These are phyloP conservation scores for Anoplius nigerrimus DNA, from an alignment of 2,888 invertebrate genomes.

Conservation along the genomic window DNA sequence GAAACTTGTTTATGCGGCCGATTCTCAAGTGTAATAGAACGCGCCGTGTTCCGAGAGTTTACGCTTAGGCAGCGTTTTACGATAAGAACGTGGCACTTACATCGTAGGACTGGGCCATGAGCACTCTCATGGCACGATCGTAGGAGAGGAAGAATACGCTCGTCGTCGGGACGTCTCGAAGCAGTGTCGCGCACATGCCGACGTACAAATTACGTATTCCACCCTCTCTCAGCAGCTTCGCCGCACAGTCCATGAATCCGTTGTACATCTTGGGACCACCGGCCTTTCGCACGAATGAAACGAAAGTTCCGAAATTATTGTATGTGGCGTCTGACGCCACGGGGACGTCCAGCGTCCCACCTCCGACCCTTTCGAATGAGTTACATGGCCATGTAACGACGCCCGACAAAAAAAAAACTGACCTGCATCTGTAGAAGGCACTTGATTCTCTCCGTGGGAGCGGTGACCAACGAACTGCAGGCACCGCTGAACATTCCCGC, in stretches of 20 bases:
- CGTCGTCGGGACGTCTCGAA: conserved; percentile 79
- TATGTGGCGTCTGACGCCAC: no score
- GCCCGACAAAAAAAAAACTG: neutral
- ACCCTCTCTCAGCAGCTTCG: conserved; percentile 78
- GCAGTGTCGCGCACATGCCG: conserved; percentile 80
- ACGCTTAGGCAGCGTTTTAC: no score
- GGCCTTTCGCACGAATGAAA: conserved; percentile 14
- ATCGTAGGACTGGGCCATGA: neutral
- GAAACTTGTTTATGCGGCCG: no score
- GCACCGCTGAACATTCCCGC: conserved; percentile 67
- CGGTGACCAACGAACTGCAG: conserved; percentile 78
- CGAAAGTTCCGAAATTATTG: neutral
- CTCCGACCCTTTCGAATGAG: neutral
- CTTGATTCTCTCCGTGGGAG: conserved; percentile 81
- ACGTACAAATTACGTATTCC: conserved; percentile 79
- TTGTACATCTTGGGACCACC: conserved; percentile 64
- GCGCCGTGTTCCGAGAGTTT: no score
- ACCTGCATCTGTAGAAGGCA: conserved; percentile 52
- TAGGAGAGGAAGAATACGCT: conserved; percentile 79
- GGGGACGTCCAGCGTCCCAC: neutral
- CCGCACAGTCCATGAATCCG: conserved; percentile 79
- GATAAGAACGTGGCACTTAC: neutral
- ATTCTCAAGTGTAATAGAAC: no score
- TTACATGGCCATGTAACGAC: neutral
- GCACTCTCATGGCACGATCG: conserved; percentile 65